phyloP scores from a whole-genome alignment of 2,888 invertebrate species.

The Pachliopta kotzebuea region DNA sequence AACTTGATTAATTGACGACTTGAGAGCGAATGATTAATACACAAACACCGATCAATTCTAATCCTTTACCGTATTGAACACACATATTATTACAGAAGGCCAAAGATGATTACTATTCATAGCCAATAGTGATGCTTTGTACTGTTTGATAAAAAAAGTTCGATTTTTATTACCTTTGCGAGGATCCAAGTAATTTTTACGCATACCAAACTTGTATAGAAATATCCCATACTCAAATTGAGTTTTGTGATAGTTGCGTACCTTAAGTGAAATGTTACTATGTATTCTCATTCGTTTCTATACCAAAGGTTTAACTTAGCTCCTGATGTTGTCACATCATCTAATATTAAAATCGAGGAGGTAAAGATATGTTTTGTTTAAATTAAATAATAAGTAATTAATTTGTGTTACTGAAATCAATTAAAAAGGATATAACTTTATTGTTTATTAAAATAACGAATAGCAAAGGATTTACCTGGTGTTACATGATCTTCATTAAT shows the following conservation, averaged over 20 bases:
- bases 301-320: background rate
- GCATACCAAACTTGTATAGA: background rate
- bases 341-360: background rate
- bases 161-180: background rate
- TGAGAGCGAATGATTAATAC: slow-evolving; percentile 69
- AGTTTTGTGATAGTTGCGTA: slow-evolving; percentile 16
- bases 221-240: background rate
- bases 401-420: background rate
- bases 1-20: slow-evolving; percentile 77
- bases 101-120: background rate
- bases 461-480: background rate
- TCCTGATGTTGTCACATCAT: background rate
- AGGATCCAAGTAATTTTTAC: background rate
- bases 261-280: background rate
- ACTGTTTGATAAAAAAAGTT: background rate
- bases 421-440: background rate
- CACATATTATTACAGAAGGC: slow-evolving; percentile 5
- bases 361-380: background rate
- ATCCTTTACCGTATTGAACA: slow-evolving; percentile 59
- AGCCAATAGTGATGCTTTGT: background rate
- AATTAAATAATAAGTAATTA: background rate
- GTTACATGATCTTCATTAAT: slow-evolving; percentile 1
- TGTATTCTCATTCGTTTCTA: background rate
- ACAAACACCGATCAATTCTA: slow-evolving; percentile 51
- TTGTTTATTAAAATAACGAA: background rate